Percentiles rank a stretch among this genome's conserved stretches.
Conservation (phyloP, 2,888 invertebrate genomes). For the Plebejus anna region DNA sequence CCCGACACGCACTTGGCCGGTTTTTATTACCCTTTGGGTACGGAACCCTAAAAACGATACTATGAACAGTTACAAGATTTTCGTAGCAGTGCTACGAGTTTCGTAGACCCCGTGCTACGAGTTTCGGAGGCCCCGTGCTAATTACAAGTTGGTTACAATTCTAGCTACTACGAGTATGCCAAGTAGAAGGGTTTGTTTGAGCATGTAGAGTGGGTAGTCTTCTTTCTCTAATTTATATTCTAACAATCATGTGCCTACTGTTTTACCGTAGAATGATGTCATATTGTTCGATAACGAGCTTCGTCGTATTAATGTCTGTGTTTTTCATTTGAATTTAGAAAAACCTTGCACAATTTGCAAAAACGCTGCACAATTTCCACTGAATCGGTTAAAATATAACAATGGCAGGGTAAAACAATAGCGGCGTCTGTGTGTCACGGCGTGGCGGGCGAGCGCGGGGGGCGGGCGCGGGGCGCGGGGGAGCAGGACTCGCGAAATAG, state of each 20-base stretch:
- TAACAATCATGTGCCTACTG: neutral
- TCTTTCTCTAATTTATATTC: neutral
- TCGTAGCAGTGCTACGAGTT: neutral
- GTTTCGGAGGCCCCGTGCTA: too few relatives aligned
- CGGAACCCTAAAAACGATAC: too few relatives aligned
- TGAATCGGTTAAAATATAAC: conserved; percentile 31
- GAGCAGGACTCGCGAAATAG: conserved; percentile 43
- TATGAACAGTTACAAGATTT: neutral
- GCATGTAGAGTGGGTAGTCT: neutral
- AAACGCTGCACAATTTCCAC: conserved; percentile 23
- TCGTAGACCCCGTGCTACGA: neutral
- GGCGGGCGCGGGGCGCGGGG: conserved; percentile 28
- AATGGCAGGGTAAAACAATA: conserved; percentile 30
- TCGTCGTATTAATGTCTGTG: neutral
- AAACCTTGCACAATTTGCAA: conserved; percentile 10
- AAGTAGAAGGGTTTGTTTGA: neutral
- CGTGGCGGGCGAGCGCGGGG: conserved; percentile 21
- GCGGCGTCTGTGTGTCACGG: conserved; percentile 34
- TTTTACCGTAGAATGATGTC: neutral
- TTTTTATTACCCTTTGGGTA: too few relatives aligned
- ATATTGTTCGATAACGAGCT: neutral
- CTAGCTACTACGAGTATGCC: neutral
- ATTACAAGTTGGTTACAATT: neutral
- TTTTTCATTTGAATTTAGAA: neutral
- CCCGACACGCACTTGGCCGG: too few relatives aligned